Base-by-base conservation (phyloP, 1,140 invertebrate species). In the Augochlora pura region DNA sequence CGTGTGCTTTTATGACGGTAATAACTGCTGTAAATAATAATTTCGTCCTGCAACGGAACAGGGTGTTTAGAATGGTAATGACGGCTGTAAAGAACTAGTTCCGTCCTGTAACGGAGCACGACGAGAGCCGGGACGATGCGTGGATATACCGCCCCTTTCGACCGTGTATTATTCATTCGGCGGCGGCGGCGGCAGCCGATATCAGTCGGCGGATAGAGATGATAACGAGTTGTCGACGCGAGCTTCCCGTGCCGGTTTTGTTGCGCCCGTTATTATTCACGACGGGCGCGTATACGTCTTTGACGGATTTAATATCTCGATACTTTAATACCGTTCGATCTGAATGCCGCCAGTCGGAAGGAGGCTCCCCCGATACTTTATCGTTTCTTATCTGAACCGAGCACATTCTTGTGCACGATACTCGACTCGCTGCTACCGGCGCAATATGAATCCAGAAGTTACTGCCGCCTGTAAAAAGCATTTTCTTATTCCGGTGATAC, bases 101-200 rank as follows among this genome's bases (percentile, higher is more conserved):
- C n/a, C n/a, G n/a, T n/a, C n/a, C n/a, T n/a, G n/a, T n/a, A n/a
- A n/a, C n/a, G n/a, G n/a, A n/a, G n/a, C n/a, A n/a, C n/a, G n/a
- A n/a, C 10, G 25, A 39, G 18, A 16, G 32, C 6, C 12, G 12
- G 14, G 46, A 59, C n/a, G 54, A 38, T 16, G 69, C 27, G 39
- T 74, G 46, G 39, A n/a, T n/a, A n/a, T n/a, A n/a, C n/a, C n/a
- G n/a, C 60, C 12, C 12, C 14, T 21, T 32, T 64, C 38, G 14
- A 1, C 1, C 21, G 23, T 25, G 32, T 42, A 67, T 66, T 75
- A 67, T 75, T 32, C 73, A 60, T 39, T n/a, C n/a, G n/a, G n/a
- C n/a, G n/a, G n/a, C n/a, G n/a, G n/a, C 4, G 14, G 23, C 1
- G 8, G 38, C 18, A 25, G 62, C 39, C 72, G n/a, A 54, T 54